These are phyloP conservation scores for Rhinolophus sinicus DNA, from an alignment of 2,113 vertebrate species.

Conservation along the genomic window DNA sequence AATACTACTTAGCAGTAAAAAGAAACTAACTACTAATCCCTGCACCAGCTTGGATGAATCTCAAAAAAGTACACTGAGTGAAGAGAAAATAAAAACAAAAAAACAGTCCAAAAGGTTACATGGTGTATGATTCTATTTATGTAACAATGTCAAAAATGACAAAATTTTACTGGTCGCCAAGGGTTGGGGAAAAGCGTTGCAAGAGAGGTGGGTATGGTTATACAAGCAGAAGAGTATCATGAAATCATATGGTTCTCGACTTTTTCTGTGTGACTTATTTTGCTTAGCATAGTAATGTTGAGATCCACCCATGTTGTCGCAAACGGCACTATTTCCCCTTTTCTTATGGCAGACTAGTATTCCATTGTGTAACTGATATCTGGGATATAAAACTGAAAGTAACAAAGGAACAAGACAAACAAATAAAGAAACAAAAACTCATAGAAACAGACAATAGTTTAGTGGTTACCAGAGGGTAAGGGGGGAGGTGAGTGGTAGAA, in stretches of 20 bases:
- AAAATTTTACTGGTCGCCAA: not conserved
- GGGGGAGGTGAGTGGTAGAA: too few relatives aligned
- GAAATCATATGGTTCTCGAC: not conserved
- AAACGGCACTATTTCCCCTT: too few relatives aligned
- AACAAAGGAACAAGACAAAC: too few relatives aligned
- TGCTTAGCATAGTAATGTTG: too few relatives aligned
- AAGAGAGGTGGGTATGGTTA: not conserved
- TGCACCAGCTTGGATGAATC: not conserved
- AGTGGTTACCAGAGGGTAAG: too few relatives aligned
- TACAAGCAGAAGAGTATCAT: not conserved
- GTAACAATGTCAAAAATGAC: not conserved
- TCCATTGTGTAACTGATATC: too few relatives aligned
- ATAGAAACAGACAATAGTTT: too few relatives aligned
- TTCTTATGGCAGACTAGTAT: too few relatives aligned
- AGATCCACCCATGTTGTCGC: too few relatives aligned
- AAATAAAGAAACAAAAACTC: too few relatives aligned
- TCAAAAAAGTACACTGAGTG: not conserved
- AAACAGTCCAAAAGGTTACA: not conserved
- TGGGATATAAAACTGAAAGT: too few relatives aligned
- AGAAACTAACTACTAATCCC: not conserved
- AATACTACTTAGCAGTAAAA: not conserved
- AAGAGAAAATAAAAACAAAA: not conserved
- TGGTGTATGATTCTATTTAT: not conserved
- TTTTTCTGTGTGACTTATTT: too few relatives aligned
- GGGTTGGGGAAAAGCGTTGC: not conserved